Conservation (phyloP, 2,113 vertebrate species). For the Symphodus melops region DNA sequence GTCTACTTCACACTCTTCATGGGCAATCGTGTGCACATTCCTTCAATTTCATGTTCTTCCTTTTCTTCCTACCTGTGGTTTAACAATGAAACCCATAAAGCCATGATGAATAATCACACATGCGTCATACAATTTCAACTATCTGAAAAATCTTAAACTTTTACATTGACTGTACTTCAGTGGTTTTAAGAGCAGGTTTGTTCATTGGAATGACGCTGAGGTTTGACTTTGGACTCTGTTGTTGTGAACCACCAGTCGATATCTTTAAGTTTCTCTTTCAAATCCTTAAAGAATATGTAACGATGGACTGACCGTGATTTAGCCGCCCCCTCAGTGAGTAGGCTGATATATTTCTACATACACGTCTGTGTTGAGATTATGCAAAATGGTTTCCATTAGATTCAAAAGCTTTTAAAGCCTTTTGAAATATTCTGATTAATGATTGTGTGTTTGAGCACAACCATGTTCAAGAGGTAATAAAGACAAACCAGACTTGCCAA, state of each 20-base stretch:
- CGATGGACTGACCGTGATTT: not conserved
- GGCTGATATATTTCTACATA: not conserved
- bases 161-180: no score
- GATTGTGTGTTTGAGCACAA: conserved; percentile 40
- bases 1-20: no score
- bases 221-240: not conserved
- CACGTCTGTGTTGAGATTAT: not conserved
- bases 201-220: no score
- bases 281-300: not conserved
- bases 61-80: no score
- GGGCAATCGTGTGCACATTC: no score
- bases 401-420: conserved; percentile 24
- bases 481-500: conserved; percentile 40
- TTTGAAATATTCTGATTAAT: conserved; percentile 42
- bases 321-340: not conserved
- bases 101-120: no score
- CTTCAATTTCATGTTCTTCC: no score
- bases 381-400: not conserved
- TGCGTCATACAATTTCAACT: no score
- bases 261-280: not conserved
- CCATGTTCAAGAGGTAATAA: conserved; percentile 53
- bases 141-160: no score
- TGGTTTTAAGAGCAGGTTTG: no score
- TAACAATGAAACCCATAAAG: no score
- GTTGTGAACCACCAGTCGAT: not conserved